These are phyloP conservation scores for Oscheius sp. DNA, from an alignment of 2,888 invertebrate genomes.

Conservation along the genomic window DNA sequence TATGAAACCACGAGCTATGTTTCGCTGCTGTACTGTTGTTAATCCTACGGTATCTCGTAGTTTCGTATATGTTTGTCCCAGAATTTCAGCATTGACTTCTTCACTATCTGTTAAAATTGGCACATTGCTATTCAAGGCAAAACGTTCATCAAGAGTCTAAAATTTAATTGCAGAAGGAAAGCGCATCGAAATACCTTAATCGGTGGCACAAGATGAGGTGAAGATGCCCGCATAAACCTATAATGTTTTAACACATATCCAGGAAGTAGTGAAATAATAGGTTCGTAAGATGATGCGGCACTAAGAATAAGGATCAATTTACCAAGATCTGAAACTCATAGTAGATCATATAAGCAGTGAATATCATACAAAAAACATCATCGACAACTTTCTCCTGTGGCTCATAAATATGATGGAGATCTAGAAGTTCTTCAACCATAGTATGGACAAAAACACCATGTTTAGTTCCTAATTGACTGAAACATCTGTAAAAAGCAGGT, in stretches of 20 bases:
- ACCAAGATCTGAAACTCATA: slow-evolving; percentile 79
- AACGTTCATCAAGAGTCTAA: slow-evolving; percentile 8
- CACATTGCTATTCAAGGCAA: slow-evolving; percentile 11
- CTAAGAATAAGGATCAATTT: slow-evolving; percentile 92
- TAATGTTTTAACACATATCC: slow-evolving; percentile 93
- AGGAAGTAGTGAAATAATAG: slow-evolving; percentile 90
- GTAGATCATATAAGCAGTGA: not conserved
- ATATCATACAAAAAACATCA: slow-evolving; percentile 76
- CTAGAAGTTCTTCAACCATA: slow-evolving; percentile 87
- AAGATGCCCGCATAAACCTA: slow-evolving; percentile 73
- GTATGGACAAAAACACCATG: slow-evolving; percentile 91
- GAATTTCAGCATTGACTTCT: slow-evolving; percentile 29
- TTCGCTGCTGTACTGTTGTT: slow-evolving; percentile 34
- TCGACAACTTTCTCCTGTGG: slow-evolving; percentile 94
- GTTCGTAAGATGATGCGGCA: slow-evolving; percentile 89
- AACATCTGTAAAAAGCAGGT: slow-evolving; percentile 72
- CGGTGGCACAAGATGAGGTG: slow-evolving; percentile 51
- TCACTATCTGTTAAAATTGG: not conserved
- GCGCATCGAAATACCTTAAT: slow-evolving; percentile 42
- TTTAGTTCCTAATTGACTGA: slow-evolving; percentile 87
- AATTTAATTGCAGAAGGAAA: not conserved
- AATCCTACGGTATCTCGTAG: slow-evolving; percentile 38
- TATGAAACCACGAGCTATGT: slow-evolving; percentile 39
- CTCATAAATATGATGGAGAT: slow-evolving; percentile 95
- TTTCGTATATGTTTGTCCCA: slow-evolving; percentile 41